These are phyloP conservation scores for Antechinus stuartii DNA, from an alignment of 2,113 vertebrate genomes.

Conservation along the genomic window DNA sequence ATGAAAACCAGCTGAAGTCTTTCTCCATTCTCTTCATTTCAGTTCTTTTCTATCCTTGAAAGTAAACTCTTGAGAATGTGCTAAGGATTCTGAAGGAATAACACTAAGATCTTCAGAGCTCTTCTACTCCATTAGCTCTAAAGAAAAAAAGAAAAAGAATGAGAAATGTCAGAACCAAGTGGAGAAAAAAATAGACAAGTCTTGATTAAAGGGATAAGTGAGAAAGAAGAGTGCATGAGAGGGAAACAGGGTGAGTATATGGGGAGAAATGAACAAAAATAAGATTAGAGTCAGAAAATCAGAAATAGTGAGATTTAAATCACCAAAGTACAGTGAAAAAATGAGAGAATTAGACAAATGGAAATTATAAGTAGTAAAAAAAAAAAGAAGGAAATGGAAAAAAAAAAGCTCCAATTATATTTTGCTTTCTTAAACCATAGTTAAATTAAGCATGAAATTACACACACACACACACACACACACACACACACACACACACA, in stretches of 20 bases:
- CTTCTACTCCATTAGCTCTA: constrained; percentile 52
- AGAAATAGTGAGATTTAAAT: constrained; percentile 48
- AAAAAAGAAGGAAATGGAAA: not conserved
- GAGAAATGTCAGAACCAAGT: constrained; percentile 34
- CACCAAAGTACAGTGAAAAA: constrained; percentile 55
- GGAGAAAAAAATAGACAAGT: constrained; percentile 51
- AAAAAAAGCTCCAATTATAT: constrained; percentile 10
- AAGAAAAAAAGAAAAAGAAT: constrained; percentile 19
- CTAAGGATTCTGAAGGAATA: not conserved
- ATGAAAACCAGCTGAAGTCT: constrained; percentile 48
- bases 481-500: no score
- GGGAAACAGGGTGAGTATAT: not conserved
- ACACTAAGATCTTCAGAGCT: constrained; percentile 11
- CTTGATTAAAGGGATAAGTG: constrained; percentile 61
- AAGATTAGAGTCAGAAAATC: constrained; percentile 55
- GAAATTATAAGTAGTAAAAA: not conserved
- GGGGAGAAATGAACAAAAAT: constrained; percentile 69
- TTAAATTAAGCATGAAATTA: no score
- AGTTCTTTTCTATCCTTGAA: constrained; percentile 44
- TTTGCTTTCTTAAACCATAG: constrained; percentile 11
- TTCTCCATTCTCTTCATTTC: constrained; percentile 54
- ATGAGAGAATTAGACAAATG: constrained; percentile 30
- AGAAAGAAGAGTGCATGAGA: constrained; percentile 33
- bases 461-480: no score
- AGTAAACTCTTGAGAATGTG: constrained; percentile 57